Base-by-base conservation (phyloP, 2,797 vertebrate genomes). In the Leucoraja ocellata region DNA sequence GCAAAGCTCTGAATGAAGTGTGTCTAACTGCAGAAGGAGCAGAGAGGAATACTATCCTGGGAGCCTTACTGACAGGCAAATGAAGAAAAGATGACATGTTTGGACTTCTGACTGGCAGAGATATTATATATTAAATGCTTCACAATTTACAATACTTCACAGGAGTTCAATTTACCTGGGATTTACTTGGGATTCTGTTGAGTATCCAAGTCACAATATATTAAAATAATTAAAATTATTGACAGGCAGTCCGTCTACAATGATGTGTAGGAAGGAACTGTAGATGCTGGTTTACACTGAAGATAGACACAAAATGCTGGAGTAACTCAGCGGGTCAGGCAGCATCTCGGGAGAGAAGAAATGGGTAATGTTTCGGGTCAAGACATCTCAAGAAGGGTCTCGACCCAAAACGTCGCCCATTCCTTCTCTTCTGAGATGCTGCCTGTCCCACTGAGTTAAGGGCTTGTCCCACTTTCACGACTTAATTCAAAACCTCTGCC, bases 61-160 rank as follows among this genome's bases (percentile, higher is more conserved):
- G 80, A 83, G 25, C 21, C 46, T 36, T 88, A 65, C 4, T 88
- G 84, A 36, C 84, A 88, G 21, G 63, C 16, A 32, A 68, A 1
- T 68, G 84, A 88, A 68, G 63, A 68, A 88, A 39, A 1, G 61
- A 88, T 88, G 84, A 68, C 84, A 88, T 23, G 84, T 88, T 88
- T 88, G n/a, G 14, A 68, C 63, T 36, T 36, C 18, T 65, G 68
- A 25, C 84, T 68, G 84, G 68, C 68, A n/a, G 63, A 88, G 63
- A 16, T 25, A 18, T 36, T 36, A 63, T 88, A 36, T 68, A 88
- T 32, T 88, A 8, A 68, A 36, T n/a, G 65, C 84, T 36, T n/a
- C 18, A 88, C 63, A 36, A 10, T 3, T 74, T 74, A 6, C 71
- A 74, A 23, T 74, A 21, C n/a, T 36, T n/a, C 18, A 65, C 63